phyloP scores from a whole-genome alignment of 2,113 vertebrate genomes.

The Amazona guildingii region DNA sequence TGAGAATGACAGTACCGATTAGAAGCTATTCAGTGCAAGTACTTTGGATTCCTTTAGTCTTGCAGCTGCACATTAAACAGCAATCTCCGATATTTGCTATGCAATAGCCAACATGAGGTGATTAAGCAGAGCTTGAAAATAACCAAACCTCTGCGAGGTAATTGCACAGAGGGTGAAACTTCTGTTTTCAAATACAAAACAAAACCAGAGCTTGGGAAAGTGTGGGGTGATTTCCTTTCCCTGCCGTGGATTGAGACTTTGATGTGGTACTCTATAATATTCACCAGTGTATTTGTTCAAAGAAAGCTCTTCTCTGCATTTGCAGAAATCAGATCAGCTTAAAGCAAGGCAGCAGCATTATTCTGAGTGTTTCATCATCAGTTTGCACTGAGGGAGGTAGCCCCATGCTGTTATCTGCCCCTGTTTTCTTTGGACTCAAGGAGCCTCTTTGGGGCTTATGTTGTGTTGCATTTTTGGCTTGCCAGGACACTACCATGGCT shows the following conservation, averaged over 20 bases:
- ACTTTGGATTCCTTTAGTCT: not conserved
- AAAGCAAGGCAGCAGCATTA: conserved; percentile 3
- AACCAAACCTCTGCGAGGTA: not conserved
- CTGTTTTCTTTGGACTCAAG: conserved; percentile 56
- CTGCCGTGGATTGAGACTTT: not conserved
- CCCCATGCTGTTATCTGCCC: conserved; percentile 43
- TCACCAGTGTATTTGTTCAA: not conserved
- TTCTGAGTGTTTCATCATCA: conserved; percentile 37
- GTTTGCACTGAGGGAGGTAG: conserved; percentile 19
- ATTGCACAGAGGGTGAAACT: not conserved
- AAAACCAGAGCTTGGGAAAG: not conserved
- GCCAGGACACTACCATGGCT: conserved; percentile 55
- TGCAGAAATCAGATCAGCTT: conserved; percentile 43
- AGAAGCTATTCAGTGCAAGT: not conserved
- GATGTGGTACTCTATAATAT: conserved; percentile 24
- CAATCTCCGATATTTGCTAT: not conserved
- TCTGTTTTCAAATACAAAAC: not conserved
- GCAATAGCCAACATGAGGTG: not conserved
- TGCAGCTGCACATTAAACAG: not conserved
- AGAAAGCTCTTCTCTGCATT: conserved; percentile 15
- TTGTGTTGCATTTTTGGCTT: conserved; percentile 47
- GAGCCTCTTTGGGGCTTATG: conserved; percentile 45
- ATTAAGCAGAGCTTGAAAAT: not conserved
- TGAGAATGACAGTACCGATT: not conserved
- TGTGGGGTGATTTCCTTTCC: not conserved